Evolutionary conservation across 2,888 invertebrate species (phyloP), one percentile per base, ranked within the genome.

Genomic region (Sphaerophoria taeniata): DNA sequence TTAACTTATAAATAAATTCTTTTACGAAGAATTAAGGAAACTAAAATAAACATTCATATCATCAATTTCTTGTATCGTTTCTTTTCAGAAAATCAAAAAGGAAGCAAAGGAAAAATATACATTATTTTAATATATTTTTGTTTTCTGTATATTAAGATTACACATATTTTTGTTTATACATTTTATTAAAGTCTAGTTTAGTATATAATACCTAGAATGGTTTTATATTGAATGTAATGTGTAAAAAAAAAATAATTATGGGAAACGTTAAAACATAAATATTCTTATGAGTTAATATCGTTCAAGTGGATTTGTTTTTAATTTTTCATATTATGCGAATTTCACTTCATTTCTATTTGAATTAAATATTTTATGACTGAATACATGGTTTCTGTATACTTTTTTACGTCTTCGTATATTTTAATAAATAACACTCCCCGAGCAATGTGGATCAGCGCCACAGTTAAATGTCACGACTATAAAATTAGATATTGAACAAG

Each of bases 11-110:
- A 12, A 67, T 73, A 67, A 78, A 67, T 63, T 80, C 76, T 51
- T 56, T 55, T 85, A 53, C 76, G 70, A 49, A 80, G 70, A 49
- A 72, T 85, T 84, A 80, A 85, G 80, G 84, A 85, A 85, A 84
- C 61, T 80, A 72, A 84, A 72, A 80, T 76, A 80, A 58, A 70
- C 63, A 56, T 43, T 73, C 45, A 67, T 78, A 16, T 71, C 45
- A 60, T 39, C 51, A 53, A 9, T 60, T 51, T 56, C 56, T 45
- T 69, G 47, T 61, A 60, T 60, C 60, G 16, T 65, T 75, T 58
- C 53, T 24, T 24, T 24, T 73, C 43, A 53, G 16, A 39, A 55
- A 51, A 61, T n/a, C 61, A 43, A 61, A 69, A 51, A 75, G 47
- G 34, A 75, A 80, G 69, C 49, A 51, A 72, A 77, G 39, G 39